Evolutionary conservation across 2,797 vertebrate genomes (phyloP), one percentile per base, ranked within the genome.

Genomic region (Chelidonichthys spinosus): DNA sequence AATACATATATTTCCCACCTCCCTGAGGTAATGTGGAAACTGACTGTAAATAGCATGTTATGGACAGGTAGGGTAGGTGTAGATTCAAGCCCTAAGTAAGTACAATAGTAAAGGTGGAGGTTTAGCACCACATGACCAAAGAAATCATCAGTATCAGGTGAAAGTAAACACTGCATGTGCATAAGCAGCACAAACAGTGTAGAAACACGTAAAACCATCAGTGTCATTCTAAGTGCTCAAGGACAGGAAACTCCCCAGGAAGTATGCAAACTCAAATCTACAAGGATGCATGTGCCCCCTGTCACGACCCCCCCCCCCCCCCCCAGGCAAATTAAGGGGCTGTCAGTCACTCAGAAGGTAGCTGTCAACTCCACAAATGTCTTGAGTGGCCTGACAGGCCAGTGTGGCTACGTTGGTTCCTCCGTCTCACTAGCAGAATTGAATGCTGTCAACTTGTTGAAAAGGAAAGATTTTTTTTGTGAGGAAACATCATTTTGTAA

Each of bases 341-440:
- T 78, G 68, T 72, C 74, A 79, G 35, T 85, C 75, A 74, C 49
- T 63, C 55, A 62, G 56, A 85, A 63, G 59, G 44, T 59, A 74
- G 47, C 55, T 64, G 69, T 85, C 78, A 76, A 14, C 54, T 65
- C 37, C 4, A 56, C 44, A 32, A 63, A 85, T 63, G 32, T 58
- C 52, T 61, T 2, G 7, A 59, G 43, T 50, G 39, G 52, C 42
- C 15, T 47, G 69, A 68, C 55, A 58, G 60, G 37, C 37, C 13
- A 36, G n/a, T 66, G 47, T 36, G 46, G 11, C 15, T 69, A 18
- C 17, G 18, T 15, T 36, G 10, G 61, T 42, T 60, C n/a, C 43
- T 43, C 47, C 55, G 39, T 75, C 17, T 69, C 17, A 11, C 54
- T 32, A 14, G 49, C 53, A 49, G 44, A 72, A 64, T 44, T 79